These are phyloP conservation scores for Fabriciana adippe DNA, from an alignment of 2,888 invertebrate genomes.

Conservation along the genomic window DNA sequence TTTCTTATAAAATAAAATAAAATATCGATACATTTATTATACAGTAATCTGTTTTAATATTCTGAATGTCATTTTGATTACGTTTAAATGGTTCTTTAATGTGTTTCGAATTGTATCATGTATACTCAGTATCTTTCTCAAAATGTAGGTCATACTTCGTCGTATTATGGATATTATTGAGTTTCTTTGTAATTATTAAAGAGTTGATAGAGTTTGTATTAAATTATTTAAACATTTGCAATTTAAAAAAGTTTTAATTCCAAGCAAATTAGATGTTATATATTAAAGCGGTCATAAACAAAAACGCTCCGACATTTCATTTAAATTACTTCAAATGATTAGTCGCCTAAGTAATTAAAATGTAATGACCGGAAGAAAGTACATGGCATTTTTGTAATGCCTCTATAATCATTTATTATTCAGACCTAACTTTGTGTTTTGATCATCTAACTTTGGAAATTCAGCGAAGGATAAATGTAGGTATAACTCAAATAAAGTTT, in stretches of 20 bases:
- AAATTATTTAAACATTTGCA: background rate
- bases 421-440: slow-evolving; percentile 1
- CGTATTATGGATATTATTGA: too few species aligned
- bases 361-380: slow-evolving; percentile 35
- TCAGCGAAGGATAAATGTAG: slow-evolving; percentile 4
- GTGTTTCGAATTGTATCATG: background rate
- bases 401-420: slow-evolving; percentile 12
- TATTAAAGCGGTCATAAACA: slow-evolving; percentile 38
- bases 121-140: background rate
- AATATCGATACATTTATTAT: background rate
- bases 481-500: slow-evolving; percentile 40
- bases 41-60: background rate
- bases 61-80: slow-evolving; percentile 10
- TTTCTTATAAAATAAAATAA: background rate
- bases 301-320: background rate
- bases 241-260: background rate
- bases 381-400: slow-evolving; percentile 11
- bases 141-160: background rate
- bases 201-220: background rate
- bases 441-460: slow-evolving; percentile 14
- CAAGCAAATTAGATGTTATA: background rate
- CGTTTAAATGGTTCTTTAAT: slow-evolving; percentile 21
- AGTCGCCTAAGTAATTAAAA: slow-evolving; percentile 26
- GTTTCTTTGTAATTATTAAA: too few species aligned
- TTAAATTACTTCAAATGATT: background rate